Evolutionary conservation across 1,140 invertebrate genomes (phyloP).

Genomic region (Brachionus asplanchnoidis): DNA sequence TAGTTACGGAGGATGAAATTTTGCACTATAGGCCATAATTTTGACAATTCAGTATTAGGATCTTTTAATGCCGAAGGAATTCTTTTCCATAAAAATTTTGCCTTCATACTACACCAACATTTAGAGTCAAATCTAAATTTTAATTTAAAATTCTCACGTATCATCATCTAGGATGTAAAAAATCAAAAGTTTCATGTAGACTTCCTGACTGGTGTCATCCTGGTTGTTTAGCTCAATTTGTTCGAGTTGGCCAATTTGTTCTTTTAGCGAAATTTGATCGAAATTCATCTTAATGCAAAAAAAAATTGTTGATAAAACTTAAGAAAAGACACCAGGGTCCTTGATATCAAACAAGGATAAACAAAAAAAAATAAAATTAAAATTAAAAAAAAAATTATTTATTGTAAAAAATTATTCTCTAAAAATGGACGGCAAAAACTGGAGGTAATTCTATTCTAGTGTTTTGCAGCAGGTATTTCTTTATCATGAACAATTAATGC

Average conservation of each 20-base stretch:
- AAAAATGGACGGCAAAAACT: conserved; percentile 2
- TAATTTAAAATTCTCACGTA: background rate
- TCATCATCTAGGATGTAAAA: background rate
- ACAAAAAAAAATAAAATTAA: background rate
- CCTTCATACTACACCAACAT: background rate
- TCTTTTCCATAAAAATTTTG: conserved; percentile 31
- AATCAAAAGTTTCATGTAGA: background rate
- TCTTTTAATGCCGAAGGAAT: background rate
- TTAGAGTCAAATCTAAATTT: background rate
- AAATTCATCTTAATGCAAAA: background rate
- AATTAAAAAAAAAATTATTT: background rate
- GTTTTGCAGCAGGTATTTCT: background rate
- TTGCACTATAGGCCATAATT: background rate
- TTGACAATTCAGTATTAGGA: background rate
- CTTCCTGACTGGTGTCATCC: background rate
- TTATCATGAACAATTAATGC: conserved; percentile 37
- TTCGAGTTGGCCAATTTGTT: background rate
- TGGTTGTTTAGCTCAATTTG: background rate
- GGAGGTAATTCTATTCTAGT: background rate
- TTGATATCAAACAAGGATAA: conserved; percentile 14
- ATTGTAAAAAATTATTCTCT: background rate
- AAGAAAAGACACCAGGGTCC: background rate
- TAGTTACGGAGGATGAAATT: background rate
- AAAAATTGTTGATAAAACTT: background rate
- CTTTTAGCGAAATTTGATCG: background rate